Evolutionary conservation across 2,888 invertebrate species (phyloP), one percentile per base, ranked within the genome.

Genomic region (Anoncus sp.): DNA sequence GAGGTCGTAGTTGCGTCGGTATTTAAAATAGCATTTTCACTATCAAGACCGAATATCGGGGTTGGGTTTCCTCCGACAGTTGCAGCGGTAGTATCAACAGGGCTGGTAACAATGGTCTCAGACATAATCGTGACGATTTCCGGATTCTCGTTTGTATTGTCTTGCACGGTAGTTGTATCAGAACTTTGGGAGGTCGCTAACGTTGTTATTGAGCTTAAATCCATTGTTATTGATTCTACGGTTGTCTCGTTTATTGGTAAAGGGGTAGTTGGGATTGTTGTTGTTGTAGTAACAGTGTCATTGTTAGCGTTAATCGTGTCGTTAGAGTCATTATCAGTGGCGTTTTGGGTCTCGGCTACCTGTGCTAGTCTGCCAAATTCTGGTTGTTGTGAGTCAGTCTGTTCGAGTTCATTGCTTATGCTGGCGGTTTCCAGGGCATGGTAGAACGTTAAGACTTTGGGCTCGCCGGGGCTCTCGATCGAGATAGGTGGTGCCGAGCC

Each of bases 301-400:
- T 91, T 91, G 83, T 92, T 92, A 83, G 92, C 80, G 81, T 85
- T 87, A 85, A 80, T 85, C 85, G 81, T 85, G 82, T 77, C 87
- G 81, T 86, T 86, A 84, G 83, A 77, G 84, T 85, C 84, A 72
- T 66, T 84, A 83, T 76, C 84, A 71, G 83, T 84, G 83, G 82
- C 82, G 85, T 84, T 87, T 82, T 84, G 79, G 51, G 63, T 62
- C 65, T 65, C 47, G 81, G 85, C 87, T 87, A 89, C 86, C 87
- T 89, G 86, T 87, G 85, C 88, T 89, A 86, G 87, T 85, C 79
- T 87, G 85, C 62, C 84, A 81, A 82, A 84, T 85, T 81, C 84
- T 65, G n/a, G 84, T 82, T 81, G 83, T 79, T 75, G 87, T 84
- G 62, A 79, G 51, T 75, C 72, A 67, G 81, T 81, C 74, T 85